A percentile compares a stretch with the other conserved stretches of the same genome.
Conservation (phyloP, 2,113 vertebrate genomes). For the Myiopsitta monachus region DNA sequence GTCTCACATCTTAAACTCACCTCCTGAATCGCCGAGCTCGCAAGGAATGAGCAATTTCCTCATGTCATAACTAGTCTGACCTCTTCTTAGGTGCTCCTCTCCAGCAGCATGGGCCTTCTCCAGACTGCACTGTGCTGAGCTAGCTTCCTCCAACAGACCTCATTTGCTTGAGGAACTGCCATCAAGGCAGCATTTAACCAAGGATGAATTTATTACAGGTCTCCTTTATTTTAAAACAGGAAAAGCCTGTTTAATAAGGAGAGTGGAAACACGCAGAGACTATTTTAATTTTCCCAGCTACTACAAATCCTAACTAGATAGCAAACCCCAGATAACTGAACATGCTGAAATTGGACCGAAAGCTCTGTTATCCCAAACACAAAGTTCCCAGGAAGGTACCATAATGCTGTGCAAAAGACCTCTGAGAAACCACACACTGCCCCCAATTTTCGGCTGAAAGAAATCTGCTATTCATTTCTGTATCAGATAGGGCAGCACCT, state of each 20-base stretch:
- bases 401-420: rapidly evolving
- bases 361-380: not conserved
- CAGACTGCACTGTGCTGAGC: not conserved
- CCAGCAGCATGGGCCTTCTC: not conserved
- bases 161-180: conserved; percentile 27
- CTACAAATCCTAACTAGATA: not conserved
- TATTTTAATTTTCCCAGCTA: conserved; percentile 4
- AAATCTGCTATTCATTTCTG: not conserved
- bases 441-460: not conserved
- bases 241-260: conserved; percentile 46
- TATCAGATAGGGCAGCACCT: not conserved
- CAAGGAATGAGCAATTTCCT: not conserved
- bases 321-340: conserved; percentile 26
- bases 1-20: not conserved
- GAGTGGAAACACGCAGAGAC: conserved; percentile 8
- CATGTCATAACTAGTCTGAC: not conserved
- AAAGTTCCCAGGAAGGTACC: not conserved
- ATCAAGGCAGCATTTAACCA: conserved; percentile 12
- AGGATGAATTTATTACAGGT: conserved; percentile 1
- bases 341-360: rapidly evolving
- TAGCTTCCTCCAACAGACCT: not conserved
- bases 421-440: not conserved
- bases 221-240: conserved; percentile 38
- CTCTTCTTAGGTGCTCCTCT: not conserved
- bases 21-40: rapidly evolving